Evolutionary conservation across 2,797 vertebrate genomes (phyloP).

Genomic region (Lindbergichthys nudifrons): DNA sequence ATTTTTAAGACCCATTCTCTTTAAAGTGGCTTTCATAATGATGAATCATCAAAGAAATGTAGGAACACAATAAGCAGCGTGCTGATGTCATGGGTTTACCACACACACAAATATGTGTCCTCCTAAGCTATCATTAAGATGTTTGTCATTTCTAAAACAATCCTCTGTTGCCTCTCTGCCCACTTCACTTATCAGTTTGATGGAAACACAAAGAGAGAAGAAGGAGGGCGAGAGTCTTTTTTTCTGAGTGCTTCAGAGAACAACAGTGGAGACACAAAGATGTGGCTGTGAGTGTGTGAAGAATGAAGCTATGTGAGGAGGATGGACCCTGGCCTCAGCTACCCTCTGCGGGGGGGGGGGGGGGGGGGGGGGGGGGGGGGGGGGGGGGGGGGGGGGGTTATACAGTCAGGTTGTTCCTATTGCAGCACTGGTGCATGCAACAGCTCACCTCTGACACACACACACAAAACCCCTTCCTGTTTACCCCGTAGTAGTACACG

Average conservation of each 20-base stretch:
- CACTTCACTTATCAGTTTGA: constrained; percentile 55
- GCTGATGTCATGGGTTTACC: constrained; percentile 27
- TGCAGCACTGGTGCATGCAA: too few species aligned
- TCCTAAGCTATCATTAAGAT: constrained; percentile 57
- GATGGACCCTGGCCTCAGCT: constrained; percentile 5
- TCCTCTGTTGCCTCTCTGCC: constrained; percentile 45
- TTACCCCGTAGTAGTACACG: too few species aligned
- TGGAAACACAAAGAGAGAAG: constrained; percentile 42
- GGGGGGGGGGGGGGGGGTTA: neutral
- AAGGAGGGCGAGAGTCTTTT: constrained; percentile 8
- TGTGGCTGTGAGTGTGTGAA: constrained; percentile 54
- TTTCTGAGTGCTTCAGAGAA: constrained; percentile 37
- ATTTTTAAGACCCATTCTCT: neutral
- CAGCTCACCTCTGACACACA: too few species aligned
- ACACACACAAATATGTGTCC: constrained; percentile 39
- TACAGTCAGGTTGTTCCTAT: neutral
- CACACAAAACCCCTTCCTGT: too few species aligned
- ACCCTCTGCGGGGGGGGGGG: constrained; percentile 12
- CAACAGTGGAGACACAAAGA: constrained; percentile 68
- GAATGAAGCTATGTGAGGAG: constrained; percentile 67
- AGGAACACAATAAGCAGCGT: constrained; percentile 15
- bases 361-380: neutral
- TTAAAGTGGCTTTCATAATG: constrained; percentile 8
- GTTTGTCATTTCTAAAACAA: constrained; percentile 64
- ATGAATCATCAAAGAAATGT: constrained; percentile 20